Evolutionary conservation across 2,113 vertebrate species (phyloP).

Genomic region (Crotalus viridis): DNA sequence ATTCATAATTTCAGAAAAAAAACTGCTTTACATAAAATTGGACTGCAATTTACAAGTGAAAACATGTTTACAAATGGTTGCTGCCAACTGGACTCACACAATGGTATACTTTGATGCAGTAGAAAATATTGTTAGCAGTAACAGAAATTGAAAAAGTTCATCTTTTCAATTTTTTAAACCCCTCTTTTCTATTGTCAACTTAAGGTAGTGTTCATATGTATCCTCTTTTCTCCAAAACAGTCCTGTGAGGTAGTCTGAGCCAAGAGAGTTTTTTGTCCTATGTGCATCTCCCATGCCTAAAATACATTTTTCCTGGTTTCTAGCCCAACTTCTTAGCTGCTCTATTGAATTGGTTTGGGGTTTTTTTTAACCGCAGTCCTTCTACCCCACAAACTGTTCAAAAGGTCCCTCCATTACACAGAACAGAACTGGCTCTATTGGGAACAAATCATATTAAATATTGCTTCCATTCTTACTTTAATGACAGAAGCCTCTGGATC

Average conservation of each 20-base stretch:
- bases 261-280: too few species aligned
- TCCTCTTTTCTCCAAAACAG: neutral
- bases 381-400: neutral
- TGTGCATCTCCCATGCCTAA: neutral
- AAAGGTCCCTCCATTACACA: neutral
- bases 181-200: neutral
- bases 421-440: neutral
- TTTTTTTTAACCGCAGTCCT: neutral
- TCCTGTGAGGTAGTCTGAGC: neutral
- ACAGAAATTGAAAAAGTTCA: neutral
- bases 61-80: neutral
- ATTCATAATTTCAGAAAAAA: neutral
- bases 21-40: neutral
- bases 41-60: neutral
- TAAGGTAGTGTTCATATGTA: neutral
- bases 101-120: neutral
- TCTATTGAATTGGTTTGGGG: neutral
- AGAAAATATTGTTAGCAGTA: neutral
- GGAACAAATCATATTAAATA: neutral
- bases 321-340: neutral
- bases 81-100: neutral
- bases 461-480: neutral
- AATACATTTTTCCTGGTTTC: neutral
- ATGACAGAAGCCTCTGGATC: neutral
- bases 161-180: neutral